Percentiles rank a stretch among this genome's conserved stretches.
Conservation (phyloP, 2,113 vertebrate species). For the Sorex fumeus region DNA sequence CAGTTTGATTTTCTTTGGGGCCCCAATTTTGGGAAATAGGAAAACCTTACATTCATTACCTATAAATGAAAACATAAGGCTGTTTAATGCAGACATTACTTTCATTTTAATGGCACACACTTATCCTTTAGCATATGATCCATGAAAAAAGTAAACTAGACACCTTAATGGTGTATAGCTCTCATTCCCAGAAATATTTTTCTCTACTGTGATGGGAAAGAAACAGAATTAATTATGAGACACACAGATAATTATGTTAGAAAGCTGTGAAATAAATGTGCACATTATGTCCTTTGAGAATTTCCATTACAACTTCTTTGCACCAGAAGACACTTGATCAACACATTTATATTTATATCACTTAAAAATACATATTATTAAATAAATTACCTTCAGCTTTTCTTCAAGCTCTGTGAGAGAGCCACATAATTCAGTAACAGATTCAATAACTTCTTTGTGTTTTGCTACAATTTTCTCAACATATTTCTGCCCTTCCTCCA, state of each 20-base stretch:
- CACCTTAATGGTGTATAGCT: conserved; percentile 71
- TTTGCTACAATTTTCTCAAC: conserved; percentile 92
- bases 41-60: conserved; percentile 33
- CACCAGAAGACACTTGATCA: conserved; percentile 69
- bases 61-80: conserved; percentile 47
- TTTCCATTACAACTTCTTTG: conserved; percentile 62
- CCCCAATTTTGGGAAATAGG: background rate
- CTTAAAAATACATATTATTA: conserved; percentile 41
- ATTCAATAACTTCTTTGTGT: conserved; percentile 92
- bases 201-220: conserved; percentile 67
- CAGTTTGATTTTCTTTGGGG: conserved; percentile 64
- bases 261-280: conserved; percentile 74
- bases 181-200: conserved; percentile 65
- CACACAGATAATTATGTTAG: conserved; percentile 70
- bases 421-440: conserved; percentile 91
- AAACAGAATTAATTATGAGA: conserved; percentile 79
- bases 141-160: conserved; percentile 60
- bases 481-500: conserved; percentile 93
- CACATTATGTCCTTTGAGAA: conserved; percentile 55
- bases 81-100: conserved; percentile 60
- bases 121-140: conserved; percentile 67
- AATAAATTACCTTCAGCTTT: conserved; percentile 91
- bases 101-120: conserved; percentile 60
- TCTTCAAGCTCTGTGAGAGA: conserved; percentile 91
- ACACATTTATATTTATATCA: conserved; percentile 72